These are phyloP conservation scores for Isotomurus palustris DNA, from an alignment of 2,888 invertebrate species.

Conservation along the genomic window DNA sequence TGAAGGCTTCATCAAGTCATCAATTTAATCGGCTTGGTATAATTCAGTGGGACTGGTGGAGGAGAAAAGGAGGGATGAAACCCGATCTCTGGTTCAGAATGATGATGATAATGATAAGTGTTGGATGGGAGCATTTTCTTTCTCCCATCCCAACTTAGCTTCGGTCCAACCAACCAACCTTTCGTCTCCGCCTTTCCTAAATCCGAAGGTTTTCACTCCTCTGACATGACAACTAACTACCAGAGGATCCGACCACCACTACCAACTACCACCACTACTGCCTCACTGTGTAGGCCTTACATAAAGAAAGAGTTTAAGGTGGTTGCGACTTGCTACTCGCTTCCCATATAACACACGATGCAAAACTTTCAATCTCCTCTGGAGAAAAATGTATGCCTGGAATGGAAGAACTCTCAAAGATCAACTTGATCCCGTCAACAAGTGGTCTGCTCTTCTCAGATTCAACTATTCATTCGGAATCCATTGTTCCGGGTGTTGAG, in stretches of 20 bases:
- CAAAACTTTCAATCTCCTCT: background rate
- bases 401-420: too few relatives aligned
- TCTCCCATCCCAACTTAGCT: constrained; percentile 16
- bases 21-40: background rate
- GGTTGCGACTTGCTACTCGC: too few relatives aligned
- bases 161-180: constrained; percentile 30
- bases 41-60: too few relatives aligned
- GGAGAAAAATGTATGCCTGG: too few relatives aligned
- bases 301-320: too few relatives aligned
- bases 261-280: background rate
- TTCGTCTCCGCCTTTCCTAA: constrained; percentile 36
- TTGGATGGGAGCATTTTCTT: background rate
- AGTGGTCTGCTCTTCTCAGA: constrained; percentile 16
- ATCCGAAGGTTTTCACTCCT: constrained; percentile 7
- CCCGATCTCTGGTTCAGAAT: background rate
- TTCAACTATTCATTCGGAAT: too few relatives aligned
- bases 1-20: background rate
- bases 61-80: too few relatives aligned
- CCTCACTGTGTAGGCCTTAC: background rate
- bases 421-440: constrained; percentile 20
- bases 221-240: constrained; percentile 12
- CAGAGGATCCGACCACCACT: too few relatives aligned
- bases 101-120: constrained; percentile 1
- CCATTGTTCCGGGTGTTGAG: constrained; percentile 8
- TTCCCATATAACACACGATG: too few relatives aligned